phyloP scores from a whole-genome alignment of 2,113 vertebrate species.

The Entosphenus tridentatus region DNA sequence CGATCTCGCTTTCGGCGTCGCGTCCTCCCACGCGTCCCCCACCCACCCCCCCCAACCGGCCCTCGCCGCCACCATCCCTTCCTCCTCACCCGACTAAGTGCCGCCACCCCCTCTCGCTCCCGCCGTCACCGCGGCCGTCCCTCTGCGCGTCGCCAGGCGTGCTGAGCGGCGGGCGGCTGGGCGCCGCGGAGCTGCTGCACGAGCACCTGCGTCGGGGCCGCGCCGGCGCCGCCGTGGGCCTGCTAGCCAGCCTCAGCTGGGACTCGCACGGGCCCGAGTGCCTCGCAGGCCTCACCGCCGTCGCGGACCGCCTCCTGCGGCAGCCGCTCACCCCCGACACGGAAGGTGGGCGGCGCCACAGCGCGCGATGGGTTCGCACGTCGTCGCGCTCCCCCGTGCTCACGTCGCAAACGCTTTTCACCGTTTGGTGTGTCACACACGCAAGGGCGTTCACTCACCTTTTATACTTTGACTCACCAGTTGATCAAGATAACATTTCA shows the following conservation, averaged over 20 bases:
- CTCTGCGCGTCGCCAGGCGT: conserved; percentile 28
- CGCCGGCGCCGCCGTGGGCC: conserved; percentile 38
- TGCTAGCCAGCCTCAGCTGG: conserved; percentile 74
- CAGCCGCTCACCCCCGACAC: conserved; percentile 43
- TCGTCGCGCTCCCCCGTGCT: no score
- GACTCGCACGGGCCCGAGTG: conserved; percentile 39
- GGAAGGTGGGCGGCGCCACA: conserved; percentile 30
- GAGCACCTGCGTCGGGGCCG: conserved; percentile 44
- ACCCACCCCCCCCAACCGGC: background rate
- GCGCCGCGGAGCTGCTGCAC: conserved; percentile 38
- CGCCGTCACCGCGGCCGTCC: background rate
- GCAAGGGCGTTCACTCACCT: background rate
- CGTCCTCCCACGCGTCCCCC: background rate
- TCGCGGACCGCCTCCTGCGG: conserved; percentile 63
- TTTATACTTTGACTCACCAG: background rate
- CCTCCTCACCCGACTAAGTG: background rate
- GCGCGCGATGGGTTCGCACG: no score
- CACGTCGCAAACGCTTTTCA: no score
- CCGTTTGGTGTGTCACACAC: no score
- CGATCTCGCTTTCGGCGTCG: background rate
- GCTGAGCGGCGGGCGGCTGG: conserved; percentile 36
- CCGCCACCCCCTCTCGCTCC: background rate
- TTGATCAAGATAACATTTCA: no score
- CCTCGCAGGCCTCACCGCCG: conserved; percentile 36
- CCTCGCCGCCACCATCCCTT: background rate